Evolutionary conservation across 2,888 invertebrate genomes (phyloP), one percentile per base, ranked within the genome.

Genomic region (Ectobius pallidus): DNA sequence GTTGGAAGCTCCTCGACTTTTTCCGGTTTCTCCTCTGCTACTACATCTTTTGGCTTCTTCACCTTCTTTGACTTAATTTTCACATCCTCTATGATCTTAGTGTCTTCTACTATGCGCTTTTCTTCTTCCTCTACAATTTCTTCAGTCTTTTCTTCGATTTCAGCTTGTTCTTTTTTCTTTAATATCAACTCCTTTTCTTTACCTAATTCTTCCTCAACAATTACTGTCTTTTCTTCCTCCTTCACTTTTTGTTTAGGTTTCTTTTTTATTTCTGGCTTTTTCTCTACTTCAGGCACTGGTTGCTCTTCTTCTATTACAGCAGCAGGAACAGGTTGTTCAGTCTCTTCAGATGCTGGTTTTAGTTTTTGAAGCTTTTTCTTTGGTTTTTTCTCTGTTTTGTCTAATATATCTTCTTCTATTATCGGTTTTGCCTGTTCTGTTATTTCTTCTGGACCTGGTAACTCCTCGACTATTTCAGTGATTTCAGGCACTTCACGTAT

Each of bases 131-230:
- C 76, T 63, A 79, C 77, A n/a, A 44, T 67, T 25, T 70, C 74
- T 61, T 78, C 78, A 72, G 77, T 74, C 42, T 77, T 77, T 58
- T 62, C 62, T 7, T 34, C 20, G 22, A 7, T 18, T 27, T 58
- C 25, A 25, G 22, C 16, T n/a, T 25, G 7, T 32, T 65, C 69
- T 75, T 75, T 75, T 70, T 78, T 77, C 72, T 78, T 77, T 2
- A 80, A 79, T 3, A 80, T 76, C 77, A 6, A 78, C 77, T 77
- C 77, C 14, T 14, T 39, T 9, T 9, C 39, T 39, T 39, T 14
- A 18, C 7, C 20, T 20, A 2, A n/a, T 4, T 20, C 22, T 18
- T 49, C 49, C 1, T 49, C 49, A 7, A n/a, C 9, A 20, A 7
- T 49, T 16, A 18, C 20, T 20, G 20, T 27, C 14, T 62, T 68